Evolutionary conservation across 2,797 vertebrate species (phyloP).

Genomic region (Sebastolobus alascanus): DNA sequence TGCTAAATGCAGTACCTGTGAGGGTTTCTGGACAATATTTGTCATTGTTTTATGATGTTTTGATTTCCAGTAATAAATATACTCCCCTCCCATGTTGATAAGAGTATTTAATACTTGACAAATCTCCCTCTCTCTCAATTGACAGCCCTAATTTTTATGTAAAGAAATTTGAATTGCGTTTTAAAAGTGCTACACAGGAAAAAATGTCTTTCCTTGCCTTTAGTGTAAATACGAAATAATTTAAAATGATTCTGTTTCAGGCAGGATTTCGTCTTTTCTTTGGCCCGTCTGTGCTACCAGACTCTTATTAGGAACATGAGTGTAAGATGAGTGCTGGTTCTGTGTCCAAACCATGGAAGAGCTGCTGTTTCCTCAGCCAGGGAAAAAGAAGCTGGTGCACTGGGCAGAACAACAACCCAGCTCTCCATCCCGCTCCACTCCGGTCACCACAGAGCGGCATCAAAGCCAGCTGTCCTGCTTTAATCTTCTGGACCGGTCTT

Average conservation of each 20-base stretch:
- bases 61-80: no score
- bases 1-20: no score
- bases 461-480: conserved; percentile 60
- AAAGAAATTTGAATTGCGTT: no score
- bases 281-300: neutral
- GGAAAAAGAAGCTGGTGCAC: conserved; percentile 35
- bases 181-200: no score
- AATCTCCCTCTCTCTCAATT: no score
- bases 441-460: conserved; percentile 43
- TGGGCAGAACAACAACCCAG: conserved; percentile 56
- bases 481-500: conserved; percentile 60
- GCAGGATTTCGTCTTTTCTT: neutral
- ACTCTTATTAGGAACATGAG: conserved; percentile 17
- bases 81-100: no score
- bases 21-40: no score
- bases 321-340: conserved; percentile 12
- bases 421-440: conserved; percentile 31
- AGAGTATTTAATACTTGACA: no score
- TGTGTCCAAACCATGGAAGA: conserved; percentile 24
- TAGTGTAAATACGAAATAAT: no score
- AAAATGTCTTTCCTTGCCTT: no score
- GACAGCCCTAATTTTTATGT: no score
- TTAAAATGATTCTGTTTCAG: neutral
- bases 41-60: no score
- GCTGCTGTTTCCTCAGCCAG: conserved; percentile 40